phyloP scores from a whole-genome alignment of 2,797 vertebrate genomes.

The Dromococcyx pavoninus region DNA sequence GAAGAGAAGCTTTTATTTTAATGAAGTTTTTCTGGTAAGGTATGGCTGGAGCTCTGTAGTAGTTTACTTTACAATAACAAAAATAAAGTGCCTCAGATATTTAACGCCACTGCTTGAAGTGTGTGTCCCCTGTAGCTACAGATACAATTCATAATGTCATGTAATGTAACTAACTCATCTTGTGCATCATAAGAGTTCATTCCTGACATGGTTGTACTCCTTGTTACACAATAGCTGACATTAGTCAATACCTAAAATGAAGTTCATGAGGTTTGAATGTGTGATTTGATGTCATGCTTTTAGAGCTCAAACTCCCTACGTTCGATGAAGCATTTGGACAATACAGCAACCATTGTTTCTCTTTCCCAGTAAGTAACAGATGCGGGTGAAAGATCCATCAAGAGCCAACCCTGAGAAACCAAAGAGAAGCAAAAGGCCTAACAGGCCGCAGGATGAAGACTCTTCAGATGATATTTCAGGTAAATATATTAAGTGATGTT shows the following conservation, averaged over 20 bases:
- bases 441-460: slow-evolving; percentile 90
- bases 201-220: neutral
- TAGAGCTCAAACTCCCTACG: neutral
- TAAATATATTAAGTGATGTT: slow-evolving; percentile 61
- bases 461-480: slow-evolving; percentile 96
- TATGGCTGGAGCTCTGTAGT: neutral
- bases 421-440: slow-evolving; percentile 89
- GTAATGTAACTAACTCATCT: neutral
- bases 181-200: rapidly evolving
- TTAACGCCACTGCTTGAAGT: neutral
- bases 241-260: neutral
- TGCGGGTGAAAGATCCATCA: slow-evolving; percentile 95
- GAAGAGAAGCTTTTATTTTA: neutral
- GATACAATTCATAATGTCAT: neutral
- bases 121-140: neutral
- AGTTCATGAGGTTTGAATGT: rapidly evolving
- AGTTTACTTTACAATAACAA: neutral
- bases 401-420: slow-evolving; percentile 87
- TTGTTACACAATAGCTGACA: neutral
- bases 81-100: neutral
- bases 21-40: neutral
- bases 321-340: neutral
- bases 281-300: neutral
- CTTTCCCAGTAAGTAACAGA: slow-evolving; percentile 82
- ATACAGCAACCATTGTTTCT: neutral